Base-by-base conservation (phyloP, 2,888 invertebrate species). In the Temnothorax rugatulus region DNA sequence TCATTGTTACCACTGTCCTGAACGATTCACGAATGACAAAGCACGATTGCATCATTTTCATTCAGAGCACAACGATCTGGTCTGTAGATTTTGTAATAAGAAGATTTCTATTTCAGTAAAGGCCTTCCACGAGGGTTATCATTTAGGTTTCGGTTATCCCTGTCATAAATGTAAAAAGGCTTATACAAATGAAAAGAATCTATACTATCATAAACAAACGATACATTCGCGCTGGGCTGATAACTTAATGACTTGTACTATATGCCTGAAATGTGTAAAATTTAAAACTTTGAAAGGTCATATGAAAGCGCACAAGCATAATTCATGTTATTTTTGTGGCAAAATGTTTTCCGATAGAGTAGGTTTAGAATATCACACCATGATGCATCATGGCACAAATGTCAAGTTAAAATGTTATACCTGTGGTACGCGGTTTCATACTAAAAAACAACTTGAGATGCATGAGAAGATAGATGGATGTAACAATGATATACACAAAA, bases 161-260 rank as follows among this genome's bases (percentile, higher is more conserved):
- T 94, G 94, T 83, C 94, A 94, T 64, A 18, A 52, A 11, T 94
- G 94, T 61, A 94, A 92, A 79, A 90, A 90, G 52, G 86, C 93
- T 15, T 94, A 92, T 64, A 25, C 84, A 0, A 75, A 44, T n/a
- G 89, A 66, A 38, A 64, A 38, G 8, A 69, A 87, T 29, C 52
- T 91, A 4, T 68, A 84, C 0, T 87, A 86, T n/a, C 93, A 93
- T n/a, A 86, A 34, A 34, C 69, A 61, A 11, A 59, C 44, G 2
- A 21, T 76, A 77, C 82, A 82, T 9, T 18, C 50, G 25, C 38
- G 18, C 1, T 38, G 47, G 13, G 52, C 29, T 25, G 63, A 77
- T 52, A 44, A 47, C n/a, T 15, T 64, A 18, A n/a, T 18, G 63
- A 77, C 29, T 41, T 82, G 74, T 77, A 25, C 8, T 63, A 25